Evolutionary conservation across 2,113 vertebrate genomes (phyloP), one percentile per base, ranked within the genome.

Genomic region (Boulengeromyrus knoepffleri): DNA sequence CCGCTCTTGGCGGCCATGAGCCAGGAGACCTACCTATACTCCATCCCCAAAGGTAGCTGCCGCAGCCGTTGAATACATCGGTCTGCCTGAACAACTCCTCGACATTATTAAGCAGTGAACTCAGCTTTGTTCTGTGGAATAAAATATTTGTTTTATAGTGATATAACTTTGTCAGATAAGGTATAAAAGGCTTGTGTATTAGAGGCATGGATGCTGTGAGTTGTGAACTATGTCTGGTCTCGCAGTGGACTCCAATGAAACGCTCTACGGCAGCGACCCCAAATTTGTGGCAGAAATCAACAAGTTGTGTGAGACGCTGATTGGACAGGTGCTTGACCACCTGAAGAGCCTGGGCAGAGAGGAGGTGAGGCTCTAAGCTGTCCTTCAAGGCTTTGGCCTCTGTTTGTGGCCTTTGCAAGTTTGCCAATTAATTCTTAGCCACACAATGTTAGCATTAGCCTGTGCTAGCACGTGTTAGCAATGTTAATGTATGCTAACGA

Each of bases 221-320:
- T 66, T 24, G 49, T 62, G 42, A 85, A 83, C 5, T 19, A 31
- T 39, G 27, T n/a, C 31, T 36, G 21, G 3, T 39, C 49, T 88
- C 24, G 7, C 93, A 99, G 98, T 99, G 90, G 98, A 99, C 93
- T 99, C 97, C 91, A 99, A 99, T 1, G 98, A 99, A 93, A 95
- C 95, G 7, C 97, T 99, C 6, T 99, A 99, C 0, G 99, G 98
- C 2, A 98, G 98, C 90, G 99, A 99, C 94, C 95, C 97, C 89
- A 99, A 99, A 94, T 99, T 99, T 90, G 92, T 99, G 53, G 94
- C 97, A 0, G 99, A 99, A 94, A 97, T 98, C 93, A 98, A 96
- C 94, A 97, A 97, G 90, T 93, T 99, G 88, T 98, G 98, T 9
- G 99, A 99, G 95, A 98, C 97, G 0, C 95, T 99, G 92, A 97